Evolutionary conservation across 2,797 vertebrate genomes (phyloP).

Genomic region (Protosalanx chinensis): DNA sequence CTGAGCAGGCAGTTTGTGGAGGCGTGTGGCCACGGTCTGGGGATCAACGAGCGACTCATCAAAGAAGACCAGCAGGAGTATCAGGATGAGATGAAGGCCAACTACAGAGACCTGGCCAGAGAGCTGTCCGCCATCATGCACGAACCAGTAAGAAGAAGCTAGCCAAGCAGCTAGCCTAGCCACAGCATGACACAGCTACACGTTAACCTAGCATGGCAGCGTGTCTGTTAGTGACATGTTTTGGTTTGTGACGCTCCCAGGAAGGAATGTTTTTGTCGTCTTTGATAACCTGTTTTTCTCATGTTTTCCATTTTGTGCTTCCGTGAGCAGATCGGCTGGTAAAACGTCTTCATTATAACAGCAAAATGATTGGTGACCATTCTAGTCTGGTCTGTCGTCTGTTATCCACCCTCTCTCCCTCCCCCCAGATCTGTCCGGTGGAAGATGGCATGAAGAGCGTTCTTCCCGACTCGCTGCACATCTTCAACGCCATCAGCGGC

Average conservation of each 20-base stretch:
- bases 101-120: conserved; percentile 90
- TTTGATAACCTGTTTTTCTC: conserved; percentile 49
- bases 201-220: background rate
- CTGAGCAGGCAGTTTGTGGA: conserved; percentile 91
- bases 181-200: background rate
- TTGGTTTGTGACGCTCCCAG: background rate
- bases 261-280: conserved; percentile 1
- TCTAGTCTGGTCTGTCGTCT: background rate
- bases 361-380: background rate
- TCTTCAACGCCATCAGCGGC: conserved; percentile 98
- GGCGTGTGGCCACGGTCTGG: conserved; percentile 91
- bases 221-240: background rate
- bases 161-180: background rate
- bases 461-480: conserved; percentile 91
- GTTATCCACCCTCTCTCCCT: background rate
- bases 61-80: conserved; percentile 97
- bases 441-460: conserved; percentile 87
- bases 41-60: conserved; percentile 90
- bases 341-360: conserved; percentile 63
- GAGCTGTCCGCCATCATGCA: conserved; percentile 97
- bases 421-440: conserved; percentile 82
- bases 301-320: conserved; percentile 72
- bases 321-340: conserved; percentile 94
- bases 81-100: conserved; percentile 97
- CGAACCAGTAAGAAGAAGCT: conserved; percentile 78